Evolutionary conservation across 2,888 invertebrate species (phyloP).

Genomic region (Habroteleia sp.): DNA sequence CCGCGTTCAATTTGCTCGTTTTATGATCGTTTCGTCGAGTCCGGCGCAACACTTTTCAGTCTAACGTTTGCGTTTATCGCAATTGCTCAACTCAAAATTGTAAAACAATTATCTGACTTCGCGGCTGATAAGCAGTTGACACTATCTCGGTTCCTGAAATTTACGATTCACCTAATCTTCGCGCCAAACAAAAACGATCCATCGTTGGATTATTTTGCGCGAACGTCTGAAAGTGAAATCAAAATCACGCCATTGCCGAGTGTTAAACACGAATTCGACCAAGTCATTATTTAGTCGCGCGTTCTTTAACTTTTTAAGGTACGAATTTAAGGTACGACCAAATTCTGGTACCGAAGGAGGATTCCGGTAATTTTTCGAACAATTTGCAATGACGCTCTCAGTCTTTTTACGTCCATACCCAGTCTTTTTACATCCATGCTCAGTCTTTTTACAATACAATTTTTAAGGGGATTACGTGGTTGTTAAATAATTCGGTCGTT

Average conservation of each 20-base stretch:
- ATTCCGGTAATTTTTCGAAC: no score
- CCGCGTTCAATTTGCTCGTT: constrained; percentile 1
- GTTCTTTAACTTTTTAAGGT: no score
- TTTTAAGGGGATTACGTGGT: constrained; percentile 25
- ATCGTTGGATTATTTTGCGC: constrained; percentile 31
- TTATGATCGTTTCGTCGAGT: constrained; percentile 24
- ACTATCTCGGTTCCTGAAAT: constrained; percentile 52
- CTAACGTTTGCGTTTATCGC: constrained; percentile 51
- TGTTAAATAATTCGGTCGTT: constrained; percentile 27
- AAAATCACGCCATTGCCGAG: constrained; percentile 18
- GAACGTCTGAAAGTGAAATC: constrained; percentile 14
- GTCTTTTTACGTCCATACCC: no score
- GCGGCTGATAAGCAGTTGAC: constrained; percentile 47
- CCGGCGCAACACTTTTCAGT: constrained; percentile 44
- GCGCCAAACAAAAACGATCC: constrained; percentile 33
- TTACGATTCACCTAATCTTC: constrained; percentile 57
- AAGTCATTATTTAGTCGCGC: constrained; percentile 14
- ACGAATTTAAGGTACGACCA: constrained; percentile 11
- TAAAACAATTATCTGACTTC: constrained; percentile 46
- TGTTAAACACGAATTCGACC: constrained; percentile 9
- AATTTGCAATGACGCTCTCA: no score
- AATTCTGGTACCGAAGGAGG: no score
- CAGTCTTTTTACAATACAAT: no score
- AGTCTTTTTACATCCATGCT: no score
- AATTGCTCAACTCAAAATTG: constrained; percentile 37